Evolutionary conservation across 2,113 vertebrate species (phyloP).

Genomic region (Falcunculus frontatus): DNA sequence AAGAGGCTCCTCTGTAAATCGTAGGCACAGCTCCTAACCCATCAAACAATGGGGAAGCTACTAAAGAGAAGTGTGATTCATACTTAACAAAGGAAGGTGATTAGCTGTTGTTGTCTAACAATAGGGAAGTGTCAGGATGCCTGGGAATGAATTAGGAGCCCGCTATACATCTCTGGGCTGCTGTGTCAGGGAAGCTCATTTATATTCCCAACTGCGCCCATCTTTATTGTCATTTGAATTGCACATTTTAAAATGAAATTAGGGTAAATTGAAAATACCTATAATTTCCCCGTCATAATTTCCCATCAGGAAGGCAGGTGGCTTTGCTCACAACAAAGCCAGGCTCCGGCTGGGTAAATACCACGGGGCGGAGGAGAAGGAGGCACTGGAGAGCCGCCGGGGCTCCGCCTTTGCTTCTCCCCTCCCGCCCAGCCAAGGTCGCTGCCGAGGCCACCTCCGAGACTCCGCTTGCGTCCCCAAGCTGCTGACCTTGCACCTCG

Average conservation of each 20-base stretch:
- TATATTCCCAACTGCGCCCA: conserved; percentile 9
- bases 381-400: background rate
- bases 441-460: accelerated
- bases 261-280: conserved; percentile 51
- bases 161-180: background rate
- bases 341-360: background rate
- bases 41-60: conserved; percentile 48
- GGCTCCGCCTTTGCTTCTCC: background rate
- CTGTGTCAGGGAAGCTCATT: background rate
- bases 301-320: conserved; percentile 28
- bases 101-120: conserved; percentile 50
- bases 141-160: conserved; percentile 52
- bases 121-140: conserved; percentile 41
- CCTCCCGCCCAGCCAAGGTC: background rate
- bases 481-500: accelerated
- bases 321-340: background rate
- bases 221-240: conserved; percentile 55
- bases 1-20: conserved; percentile 39
- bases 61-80: conserved; percentile 60
- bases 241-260: conserved; percentile 41
- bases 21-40: conserved; percentile 27
- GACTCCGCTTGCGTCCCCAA: accelerated
- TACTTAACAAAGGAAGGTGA: conserved; percentile 47
- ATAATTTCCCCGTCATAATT: conserved; percentile 31
- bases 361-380: background rate